Evolutionary conservation across 2,797 vertebrate species (phyloP).

Genomic region (Aulostomus chinensis): DNA sequence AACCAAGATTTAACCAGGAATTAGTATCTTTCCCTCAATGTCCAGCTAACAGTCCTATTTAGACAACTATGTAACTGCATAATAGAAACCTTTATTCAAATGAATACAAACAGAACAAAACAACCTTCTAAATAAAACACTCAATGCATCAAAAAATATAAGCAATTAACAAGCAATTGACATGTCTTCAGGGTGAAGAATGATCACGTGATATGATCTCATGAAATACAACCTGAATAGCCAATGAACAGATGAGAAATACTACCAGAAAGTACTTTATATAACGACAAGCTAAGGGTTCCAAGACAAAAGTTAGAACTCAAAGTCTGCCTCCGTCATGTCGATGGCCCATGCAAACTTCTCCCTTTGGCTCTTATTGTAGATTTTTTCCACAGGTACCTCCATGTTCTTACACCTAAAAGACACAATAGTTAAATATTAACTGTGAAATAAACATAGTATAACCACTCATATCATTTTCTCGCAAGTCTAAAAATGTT

Average conservation of each 20-base stretch:
- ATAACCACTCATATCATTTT: no score
- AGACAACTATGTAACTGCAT: constrained; percentile 21
- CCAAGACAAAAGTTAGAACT: constrained; percentile 63
- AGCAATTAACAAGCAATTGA: constrained; percentile 12
- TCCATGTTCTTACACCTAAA: constrained; percentile 82
- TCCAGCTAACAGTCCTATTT: neutral
- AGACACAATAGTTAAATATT: no score
- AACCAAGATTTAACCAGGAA: no score
- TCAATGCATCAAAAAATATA: constrained; percentile 36
- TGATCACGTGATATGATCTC: neutral
- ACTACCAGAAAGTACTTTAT: constrained; percentile 20
- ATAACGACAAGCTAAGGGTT: constrained; percentile 1
- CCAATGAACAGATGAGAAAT: constrained; percentile 14
- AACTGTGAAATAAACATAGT: no score
- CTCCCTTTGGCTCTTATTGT: constrained; percentile 83
- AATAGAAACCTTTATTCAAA: constrained; percentile 65
- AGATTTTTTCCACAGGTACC: constrained; percentile 83
- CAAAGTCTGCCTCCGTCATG: constrained; percentile 83
- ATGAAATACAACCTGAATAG: neutral
- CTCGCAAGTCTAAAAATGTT: no score
- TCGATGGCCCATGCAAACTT: constrained; percentile 88
- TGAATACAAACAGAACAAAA: constrained; percentile 33
- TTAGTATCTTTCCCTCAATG: no score
- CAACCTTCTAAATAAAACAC: constrained; percentile 3
- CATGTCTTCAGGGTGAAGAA: neutral